Evolutionary conservation across 2,797 vertebrate species (phyloP), one percentile per base, ranked within the genome.

Genomic region (Arremon aurantiirostris): DNA sequence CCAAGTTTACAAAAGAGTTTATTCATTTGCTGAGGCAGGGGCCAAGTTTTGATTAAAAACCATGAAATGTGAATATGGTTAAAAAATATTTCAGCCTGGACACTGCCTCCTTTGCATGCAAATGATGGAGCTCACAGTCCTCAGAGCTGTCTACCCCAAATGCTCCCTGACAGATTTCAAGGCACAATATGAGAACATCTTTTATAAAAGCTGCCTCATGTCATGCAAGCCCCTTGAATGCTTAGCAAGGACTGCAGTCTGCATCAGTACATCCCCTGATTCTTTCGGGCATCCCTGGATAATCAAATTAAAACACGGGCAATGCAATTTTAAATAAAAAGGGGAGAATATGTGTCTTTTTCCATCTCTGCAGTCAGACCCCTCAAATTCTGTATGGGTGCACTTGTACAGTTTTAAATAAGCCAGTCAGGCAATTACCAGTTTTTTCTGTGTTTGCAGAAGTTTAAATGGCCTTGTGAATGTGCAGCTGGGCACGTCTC

Each of bases 401-500:
- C 52, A 19, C 47, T 82, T 46, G 86, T 34, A 19, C 16, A 23
- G 79, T 49, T 88, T 71, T 60, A 69, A 95, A 81, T 20, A 56
- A 90, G 57, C 39, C 12, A 26, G 21, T 11, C 30, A 12, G 60
- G 84, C 68, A 64, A 60, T 49, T 88, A 24, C 32, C 24, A 17
- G 42, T 47, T 50, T 78, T 89, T 92, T 52, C 90, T 71, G 14
- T 66, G 68, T 73, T 79, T 80, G 82, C 82, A 82, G 90, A 50
- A 26, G 87, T 87, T 91, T 66, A 34, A 82, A 35, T 86, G 86
- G 59, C 71, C 83, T 49, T 76, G 95, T 75, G 93, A 94, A 97
- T 75, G 92, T 96, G 95, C 94, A 92, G 93, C 84, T 80, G 89
- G 79, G 93, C 94, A 95, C 19, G 37, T 76, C 27, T 93, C 71